These are phyloP conservation scores for Donacobius atricapilla DNA, from an alignment of 2,113 vertebrate genomes.

Conservation along the genomic window DNA sequence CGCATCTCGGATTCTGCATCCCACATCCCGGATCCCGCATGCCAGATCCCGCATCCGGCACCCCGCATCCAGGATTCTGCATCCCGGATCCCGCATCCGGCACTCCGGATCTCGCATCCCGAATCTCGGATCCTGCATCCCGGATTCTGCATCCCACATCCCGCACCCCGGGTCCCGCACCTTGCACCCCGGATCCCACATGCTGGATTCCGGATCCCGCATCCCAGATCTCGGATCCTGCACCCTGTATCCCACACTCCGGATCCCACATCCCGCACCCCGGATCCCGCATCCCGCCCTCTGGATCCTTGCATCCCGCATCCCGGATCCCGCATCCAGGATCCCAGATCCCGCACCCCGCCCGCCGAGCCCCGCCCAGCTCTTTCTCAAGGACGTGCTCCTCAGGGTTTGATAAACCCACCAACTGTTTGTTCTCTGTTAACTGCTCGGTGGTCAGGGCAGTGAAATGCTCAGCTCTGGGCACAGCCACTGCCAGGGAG, in stretches of 20 bases:
- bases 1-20: accelerated
- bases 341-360: not conserved
- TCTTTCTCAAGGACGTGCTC: not conserved
- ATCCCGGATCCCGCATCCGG: accelerated
- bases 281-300: accelerated
- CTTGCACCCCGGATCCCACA: accelerated
- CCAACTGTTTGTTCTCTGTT: not conserved
- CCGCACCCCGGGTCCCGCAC: accelerated
- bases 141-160: too few relatives aligned
- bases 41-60: accelerated
- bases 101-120: accelerated
- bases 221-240: accelerated
- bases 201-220: accelerated
- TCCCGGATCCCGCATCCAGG: too few relatives aligned
- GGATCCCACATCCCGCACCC: accelerated
- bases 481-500: not conserved
- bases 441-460: not conserved
- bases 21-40: accelerated
- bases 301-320: accelerated
- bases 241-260: accelerated
- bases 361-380: not conserved
- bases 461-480: not conserved
- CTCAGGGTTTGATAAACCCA: not conserved
- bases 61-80: accelerated
- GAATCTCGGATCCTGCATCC: accelerated